A percentile compares a stretch with the other conserved stretches of the same genome.
Conservation (phyloP, 2,888 invertebrate species). For the Lydus trimaculatus region DNA sequence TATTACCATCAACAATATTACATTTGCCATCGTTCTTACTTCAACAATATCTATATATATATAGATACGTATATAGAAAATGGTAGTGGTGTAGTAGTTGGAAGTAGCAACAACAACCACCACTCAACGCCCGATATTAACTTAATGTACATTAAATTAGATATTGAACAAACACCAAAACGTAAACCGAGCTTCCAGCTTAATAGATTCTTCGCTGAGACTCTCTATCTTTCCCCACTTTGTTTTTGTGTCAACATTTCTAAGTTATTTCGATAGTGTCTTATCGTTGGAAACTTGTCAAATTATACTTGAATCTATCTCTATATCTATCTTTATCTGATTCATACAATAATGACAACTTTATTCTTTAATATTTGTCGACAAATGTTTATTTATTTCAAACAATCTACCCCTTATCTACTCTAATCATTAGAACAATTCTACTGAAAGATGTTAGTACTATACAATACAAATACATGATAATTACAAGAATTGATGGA, state of each 20-base stretch:
- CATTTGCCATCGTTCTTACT: not conserved
- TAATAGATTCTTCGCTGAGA: slow-evolving; percentile 11
- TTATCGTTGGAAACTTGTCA: not conserved
- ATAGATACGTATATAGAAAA: no score
- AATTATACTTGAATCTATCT: no score
- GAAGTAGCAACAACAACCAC: slow-evolving; percentile 12
- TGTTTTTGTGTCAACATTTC: slow-evolving; percentile 31
- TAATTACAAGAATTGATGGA: no score
- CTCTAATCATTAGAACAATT: no score
- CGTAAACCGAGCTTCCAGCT: slow-evolving; percentile 31
- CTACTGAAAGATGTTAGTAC: not conserved
- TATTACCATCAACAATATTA: not conserved
- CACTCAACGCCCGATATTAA: slow-evolving; percentile 35
- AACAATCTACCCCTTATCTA: not conserved
- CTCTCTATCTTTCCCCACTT: not conserved
- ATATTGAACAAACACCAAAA: slow-evolving; percentile 35
- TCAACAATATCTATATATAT: no score
- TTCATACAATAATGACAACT: not conserved
- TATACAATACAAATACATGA: no score
- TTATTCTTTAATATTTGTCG: not conserved
- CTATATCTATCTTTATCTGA: no score
- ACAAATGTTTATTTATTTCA: not conserved
- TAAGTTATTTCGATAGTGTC: slow-evolving; percentile 31
- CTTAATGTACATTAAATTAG: slow-evolving; percentile 37
- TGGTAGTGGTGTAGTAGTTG: not conserved